These are phyloP conservation scores for Agrilus cyanescens DNA, from an alignment of 2,888 invertebrate genomes.

Conservation along the genomic window DNA sequence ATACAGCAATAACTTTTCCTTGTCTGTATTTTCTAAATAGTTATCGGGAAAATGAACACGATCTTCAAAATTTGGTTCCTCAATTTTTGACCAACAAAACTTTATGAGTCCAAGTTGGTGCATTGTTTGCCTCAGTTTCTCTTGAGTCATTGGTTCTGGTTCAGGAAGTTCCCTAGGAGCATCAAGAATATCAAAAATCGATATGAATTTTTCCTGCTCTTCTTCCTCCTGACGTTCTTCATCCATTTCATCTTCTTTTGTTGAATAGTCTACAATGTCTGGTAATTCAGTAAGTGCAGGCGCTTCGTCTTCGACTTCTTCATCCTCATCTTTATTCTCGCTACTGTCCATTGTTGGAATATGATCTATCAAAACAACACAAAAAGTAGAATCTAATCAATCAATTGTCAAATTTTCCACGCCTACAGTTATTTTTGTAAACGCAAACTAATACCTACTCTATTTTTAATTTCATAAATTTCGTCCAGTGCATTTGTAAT, in stretches of 20 bases:
- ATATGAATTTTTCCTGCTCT: conserved; percentile 22
- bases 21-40: conserved; percentile 53
- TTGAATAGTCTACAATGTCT: neutral
- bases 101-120: conserved; percentile 48
- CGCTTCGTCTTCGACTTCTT: neutral
- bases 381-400: too few relatives aligned
- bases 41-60: conserved; percentile 49
- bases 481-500: too few relatives aligned
- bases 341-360: neutral
- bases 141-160: conserved; percentile 35
- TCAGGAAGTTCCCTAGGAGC: conserved; percentile 26
- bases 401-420: too few relatives aligned
- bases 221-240: conserved; percentile 19
- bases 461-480: too few relatives aligned
- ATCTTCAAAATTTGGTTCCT: conserved; percentile 43
- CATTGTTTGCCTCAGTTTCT: conserved; percentile 46
- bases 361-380: too few relatives aligned
- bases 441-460: too few relatives aligned
- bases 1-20: conserved; percentile 58
- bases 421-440: too few relatives aligned
- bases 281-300: neutral
- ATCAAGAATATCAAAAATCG: conserved; percentile 29
- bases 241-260: conserved; percentile 5
- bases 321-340: conserved; percentile 2
- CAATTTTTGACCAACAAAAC: conserved; percentile 51